phyloP scores from a whole-genome alignment of 2,797 vertebrate species.

The Onychomys torridus region DNA sequence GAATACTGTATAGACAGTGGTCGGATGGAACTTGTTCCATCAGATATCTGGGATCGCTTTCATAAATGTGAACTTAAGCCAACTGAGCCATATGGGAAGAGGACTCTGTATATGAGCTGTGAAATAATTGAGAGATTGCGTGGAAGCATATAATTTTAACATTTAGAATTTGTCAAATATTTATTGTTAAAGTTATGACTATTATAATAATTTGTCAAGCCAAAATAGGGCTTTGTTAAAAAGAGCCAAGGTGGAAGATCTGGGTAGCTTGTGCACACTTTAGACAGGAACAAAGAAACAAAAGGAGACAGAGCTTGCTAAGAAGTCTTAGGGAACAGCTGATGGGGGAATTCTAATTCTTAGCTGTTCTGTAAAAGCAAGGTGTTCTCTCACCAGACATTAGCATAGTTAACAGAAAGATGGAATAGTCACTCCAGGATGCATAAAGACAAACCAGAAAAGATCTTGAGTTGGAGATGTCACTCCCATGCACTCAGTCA shows the following conservation, averaged over 20 bases:
- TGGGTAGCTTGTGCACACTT: slow-evolving; percentile 56
- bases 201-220: slow-evolving; percentile 42
- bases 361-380: not conserved
- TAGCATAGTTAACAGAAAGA: not conserved
- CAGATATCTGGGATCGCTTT: not conserved
- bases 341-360: slow-evolving; percentile 27
- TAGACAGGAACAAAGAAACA: slow-evolving; percentile 60
- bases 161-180: slow-evolving; percentile 27
- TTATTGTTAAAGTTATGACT: slow-evolving; percentile 64
- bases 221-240: slow-evolving; percentile 44
- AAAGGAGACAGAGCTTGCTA: slow-evolving; percentile 51
- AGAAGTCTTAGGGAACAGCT: slow-evolving; percentile 46
- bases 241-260: slow-evolving; percentile 62
- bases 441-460: not conserved
- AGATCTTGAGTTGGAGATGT: not conserved
- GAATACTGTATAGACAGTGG: not conserved
- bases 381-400: slow-evolving; percentile 20
- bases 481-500: not conserved
- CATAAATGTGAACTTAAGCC: not conserved
- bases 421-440: not conserved
- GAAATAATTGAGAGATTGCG: slow-evolving; percentile 38
- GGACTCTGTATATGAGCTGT: not conserved
- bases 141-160: not conserved
- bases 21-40: not conserved
- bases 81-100: not conserved